Evolutionary conservation across 1,140 invertebrate genomes (phyloP), one percentile per base, ranked within the genome.

Genomic region (Magallana ariakensis): DNA sequence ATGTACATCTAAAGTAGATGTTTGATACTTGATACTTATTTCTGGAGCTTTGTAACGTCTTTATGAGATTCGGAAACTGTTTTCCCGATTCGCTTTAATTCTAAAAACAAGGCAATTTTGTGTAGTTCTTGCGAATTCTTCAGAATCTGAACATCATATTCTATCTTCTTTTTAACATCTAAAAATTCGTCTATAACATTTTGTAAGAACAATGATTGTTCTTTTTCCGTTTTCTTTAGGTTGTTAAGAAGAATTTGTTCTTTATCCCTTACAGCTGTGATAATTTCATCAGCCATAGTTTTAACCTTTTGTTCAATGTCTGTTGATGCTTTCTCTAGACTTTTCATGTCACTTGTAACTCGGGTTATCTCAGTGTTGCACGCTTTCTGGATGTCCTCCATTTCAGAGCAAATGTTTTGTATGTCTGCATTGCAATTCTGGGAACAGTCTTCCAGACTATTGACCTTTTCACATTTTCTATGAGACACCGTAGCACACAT

Each of bases 401-500:
- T 26, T 33, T 75, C 10, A 26, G 1, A 13, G 22, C 8, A 13
- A 19, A 75, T 19, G 5, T 13, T 22, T 75, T 6, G 66, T 26
- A 75, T 10, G 22, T 82, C 46, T 11, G 53, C 33, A n/a, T 0
- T 13, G 16, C 15, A 54, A 54, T 56, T 0, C 16, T 54, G 16
- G 80, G 86, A n/a, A n/a, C 58, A 81, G 1, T 84, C 86, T 0
- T 84, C 60, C 3, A 87, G 6, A 8, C 58, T 58, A 3, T n/a
- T 60, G 53, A 87, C 86, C 33, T 60, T 84, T 16, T 87, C 86
- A 58, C 86, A 87, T 7, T 83, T 87, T 57, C 82, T 81, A 10
- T 87, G 86, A 13, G 83, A 22, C 6, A 87, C 19, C 0, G 81
- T 83, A 1, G 83, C 55, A 57, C 86, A 87, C 13, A 54, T 87